Base-by-base conservation (phyloP, 1,140 invertebrate species). In the Neodiprion fabricii region DNA sequence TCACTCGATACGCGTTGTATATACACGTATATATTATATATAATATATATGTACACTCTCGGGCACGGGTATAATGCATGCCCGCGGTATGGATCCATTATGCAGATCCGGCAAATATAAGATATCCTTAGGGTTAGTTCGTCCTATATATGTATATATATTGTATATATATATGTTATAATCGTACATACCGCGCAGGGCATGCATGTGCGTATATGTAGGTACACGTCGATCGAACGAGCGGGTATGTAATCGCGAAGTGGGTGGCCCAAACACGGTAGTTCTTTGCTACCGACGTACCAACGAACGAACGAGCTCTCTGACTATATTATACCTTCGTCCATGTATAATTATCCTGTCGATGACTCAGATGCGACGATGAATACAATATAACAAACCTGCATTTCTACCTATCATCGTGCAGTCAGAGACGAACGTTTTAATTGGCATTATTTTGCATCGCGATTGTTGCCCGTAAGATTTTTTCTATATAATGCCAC, bases 341-440 rank as follows among this genome's bases (percentile, higher is more conserved):
- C 7, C 40, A 72, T 71, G 74, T 72, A 61, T 61, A 75, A 75
- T 75, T 75, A 75, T 75, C 70, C 70, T 75, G 74, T 75, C 74
- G 71, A 75, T 75, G 74, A 61, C 11, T 61, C 53, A 61, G 53
- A 61, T 14, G 53, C 53, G 11, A 61, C 70, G 14, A 14, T 65
- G 61, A 65, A 65, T 40, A 40, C 5, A 40, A 40, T 40, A 40
- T 5, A 40, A 40, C 2, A 40, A 2, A 40, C 28, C 28, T 40
- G 28, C 28, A 40, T 40, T 40, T 40, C 11, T 61, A 61, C 53
- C 28, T 40, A 40, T 40, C 28, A 40, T 40, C 28, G 28, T 40
- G 28, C 28, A 40, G 28, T 40, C 28, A 40, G 28, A 40, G 28
- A 5, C 5, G 28, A 40, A 40, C 28, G 28, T 40, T 40, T 40